Conservation (phyloP, 1,140 invertebrate genomes). For the Drosophila pseudoobscura region DNA sequence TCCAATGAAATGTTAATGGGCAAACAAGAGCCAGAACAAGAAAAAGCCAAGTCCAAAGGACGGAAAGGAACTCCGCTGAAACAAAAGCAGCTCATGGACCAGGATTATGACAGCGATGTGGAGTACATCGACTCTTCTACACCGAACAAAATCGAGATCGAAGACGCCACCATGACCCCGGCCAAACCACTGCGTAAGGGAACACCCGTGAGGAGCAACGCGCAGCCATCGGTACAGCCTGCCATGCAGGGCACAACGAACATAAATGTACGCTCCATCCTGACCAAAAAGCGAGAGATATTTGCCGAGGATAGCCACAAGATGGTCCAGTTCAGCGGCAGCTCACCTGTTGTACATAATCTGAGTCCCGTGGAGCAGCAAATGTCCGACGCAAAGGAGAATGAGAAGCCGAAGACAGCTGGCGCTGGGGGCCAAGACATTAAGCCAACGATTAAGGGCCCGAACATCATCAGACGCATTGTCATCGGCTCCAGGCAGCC, state of each 20-base stretch:
- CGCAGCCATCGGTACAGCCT: neutral
- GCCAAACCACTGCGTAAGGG: conserved; percentile 47
- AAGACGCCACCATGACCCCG: conserved; percentile 10
- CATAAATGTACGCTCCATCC: conserved; percentile 58
- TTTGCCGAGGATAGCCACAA: conserved; percentile 49
- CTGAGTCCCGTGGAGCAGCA: conserved; percentile 35
- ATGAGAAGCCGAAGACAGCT: conserved; percentile 19
- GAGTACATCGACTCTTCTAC: neutral
- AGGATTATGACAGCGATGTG: neutral
- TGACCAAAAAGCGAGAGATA: conserved; percentile 52
- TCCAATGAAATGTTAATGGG: conserved; percentile 30
- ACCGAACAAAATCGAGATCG: conserved; percentile 26
- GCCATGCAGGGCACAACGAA: conserved; percentile 6
- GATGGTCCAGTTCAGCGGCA: conserved; percentile 59
- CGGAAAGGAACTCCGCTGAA: conserved; percentile 46
- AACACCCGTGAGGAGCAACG: conserved; percentile 27
- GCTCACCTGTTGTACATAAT: conserved; percentile 52
- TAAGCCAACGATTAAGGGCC: conserved; percentile 52
- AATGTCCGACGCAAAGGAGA: conserved; percentile 42
- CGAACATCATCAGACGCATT: conserved; percentile 59
- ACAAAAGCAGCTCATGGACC: conserved; percentile 5
- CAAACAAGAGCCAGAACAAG: neutral
- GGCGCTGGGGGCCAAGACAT: conserved; percentile 21
- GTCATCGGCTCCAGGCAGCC: conserved; percentile 56
- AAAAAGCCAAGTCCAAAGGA: conserved; percentile 14